A percentile compares a stretch with the other conserved stretches of the same genome.
Evolutionary conservation across 37 sponge, comb jelly and placozoan genomes (phyloP).

Genomic region (Crambe crambe): DNA sequence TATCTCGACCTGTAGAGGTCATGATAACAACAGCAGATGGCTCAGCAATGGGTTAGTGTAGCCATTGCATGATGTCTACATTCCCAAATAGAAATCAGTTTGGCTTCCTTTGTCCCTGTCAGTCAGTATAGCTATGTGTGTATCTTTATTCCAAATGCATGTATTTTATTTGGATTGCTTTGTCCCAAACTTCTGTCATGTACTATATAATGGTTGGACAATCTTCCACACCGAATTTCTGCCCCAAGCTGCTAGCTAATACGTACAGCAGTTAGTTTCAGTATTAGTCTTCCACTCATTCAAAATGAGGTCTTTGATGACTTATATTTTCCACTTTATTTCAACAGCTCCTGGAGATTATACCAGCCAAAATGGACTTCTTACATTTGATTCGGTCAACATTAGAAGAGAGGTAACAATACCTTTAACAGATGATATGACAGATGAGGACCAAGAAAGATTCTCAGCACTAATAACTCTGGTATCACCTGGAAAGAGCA

Average conservation of each 20-base stretch:
- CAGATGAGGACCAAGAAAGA: neutral
- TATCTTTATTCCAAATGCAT: too few species aligned
- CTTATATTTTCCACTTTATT: neutral
- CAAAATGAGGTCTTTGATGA: too few species aligned
- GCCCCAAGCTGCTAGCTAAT: too few species aligned
- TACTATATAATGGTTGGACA: too few species aligned
- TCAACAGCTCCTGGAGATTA: neutral
- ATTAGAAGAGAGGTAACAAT: neutral
- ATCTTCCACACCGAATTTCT: too few species aligned
- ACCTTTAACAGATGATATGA: neutral
- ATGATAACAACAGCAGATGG: conserved; percentile 17
- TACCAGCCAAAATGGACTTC: neutral
- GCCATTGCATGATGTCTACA: neutral
- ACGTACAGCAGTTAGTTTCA: too few species aligned
- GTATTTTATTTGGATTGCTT: too few species aligned
- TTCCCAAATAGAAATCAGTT: neutral
- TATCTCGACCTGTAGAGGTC: conserved; percentile 3
- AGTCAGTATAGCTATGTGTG: too few species aligned
- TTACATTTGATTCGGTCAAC: neutral
- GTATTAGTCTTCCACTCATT: too few species aligned
- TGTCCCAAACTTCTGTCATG: too few species aligned
- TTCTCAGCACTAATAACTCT: neutral
- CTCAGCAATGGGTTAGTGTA: conserved; percentile 32
- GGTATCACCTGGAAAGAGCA: neutral
- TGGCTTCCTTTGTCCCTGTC: too few species aligned